phyloP scores from a whole-genome alignment of 1,140 invertebrate species.

The Latrodectus geometricus region DNA sequence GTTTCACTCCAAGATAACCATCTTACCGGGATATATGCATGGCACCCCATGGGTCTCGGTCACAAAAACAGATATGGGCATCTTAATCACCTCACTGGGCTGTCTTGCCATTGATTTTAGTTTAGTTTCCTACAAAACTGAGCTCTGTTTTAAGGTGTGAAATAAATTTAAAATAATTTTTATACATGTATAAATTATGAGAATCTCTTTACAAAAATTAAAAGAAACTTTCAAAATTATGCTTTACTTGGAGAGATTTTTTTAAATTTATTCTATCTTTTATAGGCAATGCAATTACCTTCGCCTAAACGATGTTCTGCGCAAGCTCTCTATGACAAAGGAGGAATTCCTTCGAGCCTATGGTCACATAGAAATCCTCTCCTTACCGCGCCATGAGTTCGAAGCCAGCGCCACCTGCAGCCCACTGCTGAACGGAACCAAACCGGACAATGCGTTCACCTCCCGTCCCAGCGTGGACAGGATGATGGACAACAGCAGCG shows the following conservation, averaged over 20 bases:
- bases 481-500: slow-evolving; percentile 8
- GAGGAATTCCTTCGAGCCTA: slow-evolving; percentile 48
- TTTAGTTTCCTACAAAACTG: too few relatives aligned
- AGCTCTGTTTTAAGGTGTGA: too few relatives aligned
- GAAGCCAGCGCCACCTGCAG: slow-evolving; percentile 58
- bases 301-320: slow-evolving; percentile 59
- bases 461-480: neutral
- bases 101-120: too few relatives aligned
- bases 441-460: neutral
- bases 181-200: too few relatives aligned
- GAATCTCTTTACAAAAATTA: too few relatives aligned
- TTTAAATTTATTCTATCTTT: neutral
- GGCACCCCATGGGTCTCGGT: too few relatives aligned
- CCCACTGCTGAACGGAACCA: slow-evolving; percentile 42
- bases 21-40: too few relatives aligned
- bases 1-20: too few relatives aligned
- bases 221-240: too few relatives aligned
- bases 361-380: slow-evolving; percentile 54
- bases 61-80: too few relatives aligned
- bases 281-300: slow-evolving; percentile 57
- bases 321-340: slow-evolving; percentile 39
- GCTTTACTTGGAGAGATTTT: neutral
- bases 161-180: too few relatives aligned
- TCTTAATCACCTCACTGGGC: too few relatives aligned
- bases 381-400: slow-evolving; percentile 59